Conservation (phyloP, 2,888 invertebrate species). For the Laspeyria flexula region DNA sequence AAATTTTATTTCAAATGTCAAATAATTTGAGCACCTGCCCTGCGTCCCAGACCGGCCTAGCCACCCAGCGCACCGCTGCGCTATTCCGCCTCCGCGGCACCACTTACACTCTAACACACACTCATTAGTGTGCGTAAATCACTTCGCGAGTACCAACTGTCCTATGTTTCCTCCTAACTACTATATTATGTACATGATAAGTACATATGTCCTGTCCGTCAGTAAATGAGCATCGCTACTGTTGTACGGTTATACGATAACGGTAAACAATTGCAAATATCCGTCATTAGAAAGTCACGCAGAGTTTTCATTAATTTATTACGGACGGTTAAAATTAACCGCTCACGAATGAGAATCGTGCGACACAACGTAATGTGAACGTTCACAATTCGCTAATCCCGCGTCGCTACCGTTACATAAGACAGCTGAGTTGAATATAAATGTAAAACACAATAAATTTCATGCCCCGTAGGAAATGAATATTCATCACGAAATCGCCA, state of each 20-base stretch:
- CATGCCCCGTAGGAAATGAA: constrained; percentile 87
- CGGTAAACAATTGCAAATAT: constrained; percentile 63
- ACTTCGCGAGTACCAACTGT: neutral
- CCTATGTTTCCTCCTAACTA: neutral
- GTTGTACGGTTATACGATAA: constrained; percentile 61
- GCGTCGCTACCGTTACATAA: constrained; percentile 85
- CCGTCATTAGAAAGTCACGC: constrained; percentile 72
- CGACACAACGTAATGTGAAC: constrained; percentile 78
- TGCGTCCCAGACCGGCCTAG: constrained; percentile 48
- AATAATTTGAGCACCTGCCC: constrained; percentile 82
- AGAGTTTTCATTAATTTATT: constrained; percentile 73
- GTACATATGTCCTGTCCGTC: constrained; percentile 12
- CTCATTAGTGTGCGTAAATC: neutral
- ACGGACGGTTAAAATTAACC: constrained; percentile 71
- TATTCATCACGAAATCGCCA: constrained; percentile 87
- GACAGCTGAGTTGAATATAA: constrained; percentile 86
- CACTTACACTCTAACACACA: constrained; percentile 2
- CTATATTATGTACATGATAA: neutral
- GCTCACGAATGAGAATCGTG: constrained; percentile 72
- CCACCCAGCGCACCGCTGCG: constrained; percentile 11
- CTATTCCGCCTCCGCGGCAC: no score
- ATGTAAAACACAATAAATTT: constrained; percentile 87
- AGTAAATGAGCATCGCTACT: constrained; percentile 40
- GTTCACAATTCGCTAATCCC: constrained; percentile 85
- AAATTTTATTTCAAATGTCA: constrained; percentile 85